Evolutionary conservation across 1,140 invertebrate species (phyloP), one percentile per base, ranked within the genome.

Genomic region (Anastrepha obliqua): DNA sequence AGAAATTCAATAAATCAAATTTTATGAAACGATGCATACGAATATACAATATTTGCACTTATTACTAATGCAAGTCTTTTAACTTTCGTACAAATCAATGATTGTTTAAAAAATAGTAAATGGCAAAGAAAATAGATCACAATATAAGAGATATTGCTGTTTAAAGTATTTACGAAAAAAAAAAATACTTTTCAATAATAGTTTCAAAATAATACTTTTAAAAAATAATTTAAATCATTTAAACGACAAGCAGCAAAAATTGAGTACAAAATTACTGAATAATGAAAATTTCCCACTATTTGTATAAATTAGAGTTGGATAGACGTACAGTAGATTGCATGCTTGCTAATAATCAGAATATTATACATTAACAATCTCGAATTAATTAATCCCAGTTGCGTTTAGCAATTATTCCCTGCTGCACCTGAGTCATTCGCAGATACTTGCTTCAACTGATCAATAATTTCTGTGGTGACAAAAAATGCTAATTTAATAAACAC

Each of bases 371-470:
- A 39, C 9, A 8, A 17, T n/a, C 6, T 47, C n/a, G 60, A 62
- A 62, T 20, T 55, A 81, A 20, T 55, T 47, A 20, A 81, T 55
- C 7, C n/a, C 13, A 7, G 47, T n/a, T 17, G 5, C 29, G 11
- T 81, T 81, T 7, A 81, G 74, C 17, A 81, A 9, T 17, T 55
- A 0, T 55, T 47, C 67, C 8, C 17, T 5, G 13, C 8, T 8
- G 15, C 2, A 9, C 2, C 5, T n/a, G n/a, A 51, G 2, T 8
- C 44, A 42, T 58, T 81, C 6, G 13, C n/a, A 20, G 74, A 58
- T 81, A 81, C 55, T n/a, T 81, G 39, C n/a, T 44, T 29, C 9
- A 81, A 20, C 44, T 81, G 74, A 55, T 81, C 74, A 9, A 81
- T 17, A 47, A 81, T 81, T 81, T 81, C 74, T 81, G 47, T 29